phyloP scores from a whole-genome alignment of 2,797 vertebrate genomes.

The Trichosurus vulpecula region DNA sequence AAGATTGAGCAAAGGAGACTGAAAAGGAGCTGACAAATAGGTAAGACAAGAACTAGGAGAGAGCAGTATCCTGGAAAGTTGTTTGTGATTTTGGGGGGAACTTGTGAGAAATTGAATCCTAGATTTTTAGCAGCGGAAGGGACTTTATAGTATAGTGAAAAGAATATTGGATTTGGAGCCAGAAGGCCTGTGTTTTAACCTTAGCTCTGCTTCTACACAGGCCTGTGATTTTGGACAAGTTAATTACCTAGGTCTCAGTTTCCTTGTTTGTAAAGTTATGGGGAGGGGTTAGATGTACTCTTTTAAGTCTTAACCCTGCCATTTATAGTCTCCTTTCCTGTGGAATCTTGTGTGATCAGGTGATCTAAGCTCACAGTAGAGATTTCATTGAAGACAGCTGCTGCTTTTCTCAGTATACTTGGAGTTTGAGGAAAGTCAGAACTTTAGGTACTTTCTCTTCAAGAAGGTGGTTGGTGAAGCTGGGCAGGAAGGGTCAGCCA shows the following conservation, averaged over 20 bases:
- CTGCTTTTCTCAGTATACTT: neutral
- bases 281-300: neutral
- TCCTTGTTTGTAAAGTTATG: too few relatives aligned
- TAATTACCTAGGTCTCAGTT: too few relatives aligned
- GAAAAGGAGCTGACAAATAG: neutral
- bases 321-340: neutral
- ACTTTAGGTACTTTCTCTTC: fast-evolving
- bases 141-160: neutral
- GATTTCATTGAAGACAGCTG: conserved; percentile 18
- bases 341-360: neutral
- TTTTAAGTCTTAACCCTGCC: too few relatives aligned
- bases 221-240: too few relatives aligned
- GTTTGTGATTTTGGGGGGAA: neutral
- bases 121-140: neutral
- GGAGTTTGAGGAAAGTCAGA: neutral
- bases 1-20: neutral
- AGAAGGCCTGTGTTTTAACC: too few relatives aligned
- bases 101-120: neutral
- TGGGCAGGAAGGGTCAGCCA: fast-evolving
- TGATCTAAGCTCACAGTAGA: neutral
- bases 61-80: neutral
- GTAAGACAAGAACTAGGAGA: neutral
- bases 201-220: too few relatives aligned
- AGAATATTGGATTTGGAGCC: too few relatives aligned
- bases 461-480: neutral